Conservation (phyloP, 2,113 vertebrate species). For the Semnornis frantzii region DNA sequence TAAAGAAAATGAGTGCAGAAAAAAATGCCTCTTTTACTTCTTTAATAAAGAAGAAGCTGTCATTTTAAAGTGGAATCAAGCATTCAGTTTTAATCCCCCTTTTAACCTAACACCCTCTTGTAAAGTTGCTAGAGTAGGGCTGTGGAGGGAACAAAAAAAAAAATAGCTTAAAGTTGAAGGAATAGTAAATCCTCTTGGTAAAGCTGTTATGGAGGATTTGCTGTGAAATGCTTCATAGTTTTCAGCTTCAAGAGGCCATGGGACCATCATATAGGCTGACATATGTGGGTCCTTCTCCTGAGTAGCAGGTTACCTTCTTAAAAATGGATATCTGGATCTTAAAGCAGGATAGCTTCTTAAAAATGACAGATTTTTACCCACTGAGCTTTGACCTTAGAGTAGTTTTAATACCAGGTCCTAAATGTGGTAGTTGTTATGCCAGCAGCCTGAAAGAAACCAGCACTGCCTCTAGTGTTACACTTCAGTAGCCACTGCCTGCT, state of each 20-base stretch:
- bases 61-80: constrained; percentile 26
- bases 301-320: neutral
- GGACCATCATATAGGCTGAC: neutral
- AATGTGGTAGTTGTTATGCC: neutral
- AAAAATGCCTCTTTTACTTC: neutral
- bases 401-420: neutral
- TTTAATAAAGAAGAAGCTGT: constrained; percentile 4
- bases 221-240: neutral
- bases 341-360: neutral
- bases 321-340: neutral
- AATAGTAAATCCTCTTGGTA: constrained; percentile 51
- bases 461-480: neutral
- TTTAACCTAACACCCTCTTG: constrained; percentile 36
- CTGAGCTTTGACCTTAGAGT: neutral
- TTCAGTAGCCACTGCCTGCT: neutral
- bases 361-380: accelerated
- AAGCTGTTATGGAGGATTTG: constrained; percentile 50
- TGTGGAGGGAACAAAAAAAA: constrained; percentile 34
- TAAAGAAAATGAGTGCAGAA: constrained; percentile 7
- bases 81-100: constrained; percentile 64
- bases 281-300: neutral
- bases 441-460: neutral
- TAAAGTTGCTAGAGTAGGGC: constrained; percentile 37
- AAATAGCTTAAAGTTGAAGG: neutral
- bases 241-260: neutral